Evolutionary conservation across 2,113 vertebrate species (phyloP).

Genomic region (Micronycteris hirsuta): DNA sequence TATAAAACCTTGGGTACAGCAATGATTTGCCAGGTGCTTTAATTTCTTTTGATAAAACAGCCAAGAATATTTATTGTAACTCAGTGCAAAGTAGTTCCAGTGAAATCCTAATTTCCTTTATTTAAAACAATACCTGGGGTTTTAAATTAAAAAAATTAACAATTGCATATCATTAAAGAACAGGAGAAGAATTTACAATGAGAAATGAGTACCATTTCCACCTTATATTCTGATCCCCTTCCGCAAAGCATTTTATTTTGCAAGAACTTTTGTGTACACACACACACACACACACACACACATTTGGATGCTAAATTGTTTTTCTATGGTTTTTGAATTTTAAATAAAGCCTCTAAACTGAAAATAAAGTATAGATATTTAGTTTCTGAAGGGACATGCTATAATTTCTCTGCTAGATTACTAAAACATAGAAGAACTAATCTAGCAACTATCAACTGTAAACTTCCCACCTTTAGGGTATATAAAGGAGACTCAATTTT

Average conservation of each 20-base stretch:
- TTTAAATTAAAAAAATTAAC: not conserved
- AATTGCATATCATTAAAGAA: not conserved
- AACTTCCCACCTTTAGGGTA: not conserved
- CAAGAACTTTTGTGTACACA: not conserved
- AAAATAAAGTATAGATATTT: not conserved
- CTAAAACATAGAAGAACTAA: not conserved
- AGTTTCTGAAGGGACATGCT: not conserved
- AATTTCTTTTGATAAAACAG: not conserved
- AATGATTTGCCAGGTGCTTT: constrained; percentile 1
- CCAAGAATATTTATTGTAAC: not conserved
- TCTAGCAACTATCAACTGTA: not conserved
- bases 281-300: not conserved
- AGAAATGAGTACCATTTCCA: not conserved
- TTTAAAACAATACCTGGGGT: not conserved
- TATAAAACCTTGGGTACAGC: not conserved
- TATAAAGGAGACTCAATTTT: not conserved
- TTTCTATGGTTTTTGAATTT: not conserved
- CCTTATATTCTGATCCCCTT: not conserved
- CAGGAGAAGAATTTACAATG: not conserved
- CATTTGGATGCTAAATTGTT: not conserved
- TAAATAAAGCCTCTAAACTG: not conserved
- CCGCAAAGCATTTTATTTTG: not conserved
- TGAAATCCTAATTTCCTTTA: not conserved
- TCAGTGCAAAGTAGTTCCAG: not conserved
- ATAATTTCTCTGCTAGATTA: not conserved